Evolutionary conservation across 1,140 invertebrate species (phyloP), one percentile per base, ranked within the genome.

Genomic region (Heliconius himera): DNA sequence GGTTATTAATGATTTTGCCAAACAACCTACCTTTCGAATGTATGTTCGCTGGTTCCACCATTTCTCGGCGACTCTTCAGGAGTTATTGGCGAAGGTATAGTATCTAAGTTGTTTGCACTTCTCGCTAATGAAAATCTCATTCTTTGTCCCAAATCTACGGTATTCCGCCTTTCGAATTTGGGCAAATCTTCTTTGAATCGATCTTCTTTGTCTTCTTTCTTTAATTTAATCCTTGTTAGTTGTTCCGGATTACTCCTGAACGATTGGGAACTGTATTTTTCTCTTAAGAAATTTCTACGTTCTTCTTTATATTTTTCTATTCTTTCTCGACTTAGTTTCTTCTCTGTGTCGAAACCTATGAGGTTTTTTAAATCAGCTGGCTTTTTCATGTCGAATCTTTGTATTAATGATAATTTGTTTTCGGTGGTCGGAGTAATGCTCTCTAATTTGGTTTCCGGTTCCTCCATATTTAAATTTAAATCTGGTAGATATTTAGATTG

Each of bases 291-390:
- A 75, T 96, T 97, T 76, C 98, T 95, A n/a, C 98, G 95, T 88
- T 98, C 98, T 89, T 98, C 98, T 94, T 99, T 99, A 88, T 98
- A 98, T 88, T 97, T 97, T 90, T 98, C 98, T 82, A 98, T 98
- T 66, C 98, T 92, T 87, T 98, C 97, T 38, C 97, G 92, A 80
- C 97, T 96, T 8, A 96, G 83, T 84, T 96, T 95, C 56, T 95
- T 95, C 46, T 93, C 95, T 29, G 88, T 88, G 85, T 96, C 95
- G 88, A 95, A 88, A 82, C 84, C 94, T 87, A 93, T 87, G 1
- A 92, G 22, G 73, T 94, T 95, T 78, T 95, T 96, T 5, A 94
- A 92, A 49, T 91, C 93, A 0, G 83, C 83, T 0, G 89, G 86
- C 56, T 88, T 82, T 78, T 88, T 90, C 5, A 89, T 70, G 51